Evolutionary conservation across 2,888 invertebrate species (phyloP).

Genomic region (Drosophila histrio): DNA sequence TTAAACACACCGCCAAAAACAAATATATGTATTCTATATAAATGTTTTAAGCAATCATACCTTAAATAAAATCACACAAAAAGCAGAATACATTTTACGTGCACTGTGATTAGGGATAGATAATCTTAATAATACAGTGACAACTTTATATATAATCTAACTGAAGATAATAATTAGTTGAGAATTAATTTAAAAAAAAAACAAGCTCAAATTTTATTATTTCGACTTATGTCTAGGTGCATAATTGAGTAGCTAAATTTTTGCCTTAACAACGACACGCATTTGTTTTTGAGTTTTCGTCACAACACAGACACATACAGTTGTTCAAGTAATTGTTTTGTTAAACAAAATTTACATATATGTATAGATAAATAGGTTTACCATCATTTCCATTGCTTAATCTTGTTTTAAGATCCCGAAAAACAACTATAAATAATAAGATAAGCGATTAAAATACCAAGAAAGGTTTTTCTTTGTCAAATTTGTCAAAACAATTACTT

Average conservation of each 20-base stretch:
- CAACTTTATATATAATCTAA: neutral
- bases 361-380: too few relatives aligned
- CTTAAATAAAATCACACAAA: slow-evolving; percentile 2
- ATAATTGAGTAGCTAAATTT: slow-evolving; percentile 20
- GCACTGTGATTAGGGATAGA: neutral
- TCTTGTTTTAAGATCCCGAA: too few relatives aligned
- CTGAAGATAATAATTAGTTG: neutral
- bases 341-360: too few relatives aligned
- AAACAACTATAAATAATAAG: too few relatives aligned
- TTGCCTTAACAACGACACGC: slow-evolving; percentile 12
- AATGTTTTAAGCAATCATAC: slow-evolving; percentile 6
- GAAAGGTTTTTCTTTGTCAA: too few relatives aligned
- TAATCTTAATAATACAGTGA: neutral
- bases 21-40: slow-evolving; percentile 16
- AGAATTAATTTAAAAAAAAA: neutral
- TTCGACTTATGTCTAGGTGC: neutral
- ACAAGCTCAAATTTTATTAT: slow-evolving; percentile 4
- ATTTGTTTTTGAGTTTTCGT: slow-evolving; percentile 31
- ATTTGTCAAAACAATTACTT: too few relatives aligned
- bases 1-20: slow-evolving; percentile 43
- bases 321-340: too few relatives aligned
- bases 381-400: too few relatives aligned
- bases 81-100: neutral
- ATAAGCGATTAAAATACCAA: too few relatives aligned
- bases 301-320: slow-evolving; percentile 23